Evolutionary conservation across 2,113 vertebrate genomes (phyloP).

Genomic region (Centropus unirufus): DNA sequence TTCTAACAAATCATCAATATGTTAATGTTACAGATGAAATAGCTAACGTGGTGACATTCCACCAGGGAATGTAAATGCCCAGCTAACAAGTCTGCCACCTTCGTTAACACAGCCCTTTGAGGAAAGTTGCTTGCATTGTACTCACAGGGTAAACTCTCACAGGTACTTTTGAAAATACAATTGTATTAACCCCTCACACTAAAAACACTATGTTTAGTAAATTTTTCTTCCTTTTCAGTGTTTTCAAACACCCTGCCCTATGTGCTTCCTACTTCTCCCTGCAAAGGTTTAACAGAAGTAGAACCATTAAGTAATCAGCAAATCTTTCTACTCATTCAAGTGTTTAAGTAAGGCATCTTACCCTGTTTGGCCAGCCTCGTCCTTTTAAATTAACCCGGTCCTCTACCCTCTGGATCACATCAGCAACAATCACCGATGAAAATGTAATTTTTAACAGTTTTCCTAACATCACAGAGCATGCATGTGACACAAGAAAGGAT

Average conservation of each 20-base stretch:
- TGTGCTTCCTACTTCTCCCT: neutral
- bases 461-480: neutral
- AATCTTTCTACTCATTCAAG: neutral
- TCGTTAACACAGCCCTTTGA: neutral
- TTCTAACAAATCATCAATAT: neutral
- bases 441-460: neutral
- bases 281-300: neutral
- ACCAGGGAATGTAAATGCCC: neutral
- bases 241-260: neutral
- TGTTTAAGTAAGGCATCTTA: neutral
- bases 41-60: neutral
- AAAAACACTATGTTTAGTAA: neutral
- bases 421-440: neutral
- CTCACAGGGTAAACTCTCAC: neutral
- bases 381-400: neutral
- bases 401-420: neutral
- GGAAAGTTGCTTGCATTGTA: neutral
- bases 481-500: neutral
- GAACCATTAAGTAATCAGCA: neutral
- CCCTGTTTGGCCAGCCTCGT: neutral
- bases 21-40: neutral
- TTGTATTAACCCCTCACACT: neutral
- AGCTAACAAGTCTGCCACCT: neutral
- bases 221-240: neutral
- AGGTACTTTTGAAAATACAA: neutral